phyloP scores from a whole-genome alignment of 2,797 vertebrate species.

The Chiloscyllium punctatum region DNA sequence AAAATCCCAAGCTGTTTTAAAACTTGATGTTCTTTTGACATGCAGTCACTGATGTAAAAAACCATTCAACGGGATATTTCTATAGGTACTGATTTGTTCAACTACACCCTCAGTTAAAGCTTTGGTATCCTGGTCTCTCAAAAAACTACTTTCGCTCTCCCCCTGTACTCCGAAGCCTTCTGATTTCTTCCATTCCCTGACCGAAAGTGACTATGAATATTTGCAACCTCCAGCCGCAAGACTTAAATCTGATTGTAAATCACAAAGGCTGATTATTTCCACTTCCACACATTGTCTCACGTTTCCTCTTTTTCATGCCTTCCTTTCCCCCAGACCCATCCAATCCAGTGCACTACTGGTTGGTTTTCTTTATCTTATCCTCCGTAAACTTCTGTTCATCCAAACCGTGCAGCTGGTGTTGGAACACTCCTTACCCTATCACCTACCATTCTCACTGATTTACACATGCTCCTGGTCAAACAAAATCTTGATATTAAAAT shows the following conservation, averaged over 20 bases:
- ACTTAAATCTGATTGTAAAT: background rate
- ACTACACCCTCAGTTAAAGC: background rate
- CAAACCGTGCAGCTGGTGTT: background rate
- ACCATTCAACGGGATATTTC: background rate
- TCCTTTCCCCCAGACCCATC: background rate
- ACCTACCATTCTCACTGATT: background rate
- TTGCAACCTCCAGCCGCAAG: background rate
- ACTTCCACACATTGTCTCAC: background rate
- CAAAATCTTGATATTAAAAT: background rate
- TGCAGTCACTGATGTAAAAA: background rate
- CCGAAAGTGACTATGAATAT: background rate
- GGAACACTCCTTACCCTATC: background rate
- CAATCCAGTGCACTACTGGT: background rate
- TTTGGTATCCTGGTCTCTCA: no score
- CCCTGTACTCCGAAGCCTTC: background rate
- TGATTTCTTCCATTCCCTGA: background rate
- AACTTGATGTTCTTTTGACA: background rate
- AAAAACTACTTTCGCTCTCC: background rate
- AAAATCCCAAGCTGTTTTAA: background rate
- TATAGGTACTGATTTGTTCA: background rate
- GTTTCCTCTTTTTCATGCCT: background rate
- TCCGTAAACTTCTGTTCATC: background rate
- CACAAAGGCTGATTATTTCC: background rate
- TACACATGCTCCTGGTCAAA: background rate
- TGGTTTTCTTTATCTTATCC: background rate